phyloP scores from a whole-genome alignment of 2,113 vertebrate species.

The Neodon shergylaensis region DNA sequence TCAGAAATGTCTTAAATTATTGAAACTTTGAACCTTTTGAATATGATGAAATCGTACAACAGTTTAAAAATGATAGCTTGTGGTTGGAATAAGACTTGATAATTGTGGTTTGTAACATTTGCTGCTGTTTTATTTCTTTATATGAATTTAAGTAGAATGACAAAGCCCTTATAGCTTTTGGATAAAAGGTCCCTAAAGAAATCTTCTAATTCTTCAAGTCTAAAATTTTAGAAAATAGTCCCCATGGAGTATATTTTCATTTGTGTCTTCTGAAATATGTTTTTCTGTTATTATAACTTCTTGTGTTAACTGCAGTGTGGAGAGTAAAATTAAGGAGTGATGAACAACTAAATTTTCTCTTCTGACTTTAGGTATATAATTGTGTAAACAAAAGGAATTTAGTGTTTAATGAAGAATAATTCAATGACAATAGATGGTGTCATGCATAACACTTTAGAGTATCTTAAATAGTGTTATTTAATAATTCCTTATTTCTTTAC shows the following conservation, averaged over 20 bases:
- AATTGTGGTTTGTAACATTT: slow-evolving; percentile 52
- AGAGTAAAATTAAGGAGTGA: slow-evolving; percentile 21
- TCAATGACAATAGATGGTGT: slow-evolving; percentile 13
- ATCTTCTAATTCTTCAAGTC: slow-evolving; percentile 37
- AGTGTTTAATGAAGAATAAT: slow-evolving; percentile 20
- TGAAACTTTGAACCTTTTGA: slow-evolving; percentile 22
- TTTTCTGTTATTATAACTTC: neutral
- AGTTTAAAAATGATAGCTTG: slow-evolving; percentile 29
- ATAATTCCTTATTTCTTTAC: slow-evolving; percentile 63
- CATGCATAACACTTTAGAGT: neutral
- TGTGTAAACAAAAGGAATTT: slow-evolving; percentile 33
- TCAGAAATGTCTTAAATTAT: slow-evolving; percentile 46
- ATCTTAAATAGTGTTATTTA: slow-evolving; percentile 33
- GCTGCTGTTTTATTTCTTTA: slow-evolving; percentile 21
- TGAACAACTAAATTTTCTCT: slow-evolving; percentile 24
- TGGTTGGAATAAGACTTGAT: neutral
- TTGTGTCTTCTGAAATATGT: neutral
- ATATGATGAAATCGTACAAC: slow-evolving; percentile 12
- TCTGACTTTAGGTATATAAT: slow-evolving; percentile 38
- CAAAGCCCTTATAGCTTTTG: neutral
- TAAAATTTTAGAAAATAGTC: slow-evolving; percentile 50
- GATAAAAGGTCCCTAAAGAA: neutral
- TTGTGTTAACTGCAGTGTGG: neutral
- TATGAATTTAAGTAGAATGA: slow-evolving; percentile 47
- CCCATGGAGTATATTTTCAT: neutral